Evolutionary conservation across 2,888 invertebrate genomes (phyloP).

Genomic region (Xestia ashworthii): DNA sequence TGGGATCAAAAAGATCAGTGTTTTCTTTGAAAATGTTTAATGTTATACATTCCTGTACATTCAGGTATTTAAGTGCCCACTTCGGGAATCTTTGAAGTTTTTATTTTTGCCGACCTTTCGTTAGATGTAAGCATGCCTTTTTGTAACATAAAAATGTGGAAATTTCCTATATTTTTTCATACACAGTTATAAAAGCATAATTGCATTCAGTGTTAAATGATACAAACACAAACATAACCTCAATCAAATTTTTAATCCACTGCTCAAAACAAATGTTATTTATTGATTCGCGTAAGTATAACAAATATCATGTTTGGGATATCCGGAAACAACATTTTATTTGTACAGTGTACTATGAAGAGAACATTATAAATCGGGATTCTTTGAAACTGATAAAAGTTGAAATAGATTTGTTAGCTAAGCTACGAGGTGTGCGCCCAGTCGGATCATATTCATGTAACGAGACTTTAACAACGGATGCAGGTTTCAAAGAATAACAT

Average conservation of each 20-base stretch:
- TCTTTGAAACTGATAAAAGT: slow-evolving; percentile 44
- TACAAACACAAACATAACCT: not conserved
- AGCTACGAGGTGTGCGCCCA: not conserved
- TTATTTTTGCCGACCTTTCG: not conserved
- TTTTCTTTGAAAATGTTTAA: slow-evolving; percentile 69
- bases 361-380: slow-evolving; percentile 31
- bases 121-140: slow-evolving; percentile 21
- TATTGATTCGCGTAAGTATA: slow-evolving; percentile 19
- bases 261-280: not conserved
- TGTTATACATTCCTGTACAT: slow-evolving; percentile 51
- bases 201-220: not conserved
- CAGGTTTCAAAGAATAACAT: slow-evolving; percentile 22
- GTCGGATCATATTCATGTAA: slow-evolving; percentile 25
- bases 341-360: slow-evolving; percentile 15
- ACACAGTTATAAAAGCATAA: not conserved
- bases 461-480: slow-evolving; percentile 23
- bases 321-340: slow-evolving; percentile 4
- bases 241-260: slow-evolving; percentile 24
- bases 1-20: slow-evolving; percentile 64
- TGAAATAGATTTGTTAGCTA: slow-evolving; percentile 43
- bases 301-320: slow-evolving; percentile 10
- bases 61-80: slow-evolving; percentile 22
- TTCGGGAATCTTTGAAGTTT: slow-evolving; percentile 30
- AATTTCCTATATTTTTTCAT: not conserved
- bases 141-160: not conserved